Base-by-base conservation (phyloP, 2,113 vertebrate genomes). In the Willisornis vidua region DNA sequence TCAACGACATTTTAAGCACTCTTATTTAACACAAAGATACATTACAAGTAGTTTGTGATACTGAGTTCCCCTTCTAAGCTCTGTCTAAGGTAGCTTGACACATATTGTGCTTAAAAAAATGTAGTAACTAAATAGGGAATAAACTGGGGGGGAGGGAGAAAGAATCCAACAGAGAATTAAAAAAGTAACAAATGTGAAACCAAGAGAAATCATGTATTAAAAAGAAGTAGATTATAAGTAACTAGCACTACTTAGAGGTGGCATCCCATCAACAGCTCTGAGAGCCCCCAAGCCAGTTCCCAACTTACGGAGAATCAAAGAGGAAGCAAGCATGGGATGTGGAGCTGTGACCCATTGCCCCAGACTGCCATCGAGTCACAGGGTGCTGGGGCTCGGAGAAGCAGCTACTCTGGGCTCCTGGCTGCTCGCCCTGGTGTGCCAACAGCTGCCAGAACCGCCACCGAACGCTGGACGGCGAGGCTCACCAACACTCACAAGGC, bases 61-160 rank as follows among this genome's bases (percentile, higher is more conserved):
- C 10, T 62, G 12, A 71, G 51, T 73, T 81, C 20, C 37, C 49
- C 6, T 92, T 80, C 22, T 35, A 84, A 81, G 18, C 33, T 33
- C 12, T 12, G 77, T 54, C 55, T 73, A 66, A 86, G 26, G 76
- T 37, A 82, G 59, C 7, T 37, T 57, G 71, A 90, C 17, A 59
- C 9, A 61, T 25, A 90, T 0, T 45, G 43, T 41, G 12, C 31
- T 80, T 88, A 94, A 89, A 68, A 25, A 8, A 33, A 85, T 0
- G 8, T 14, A 45, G 67, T 35, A 89, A 91, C 28, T 41, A 79
- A 85, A 57, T 3, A 52, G 19, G 29, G 25, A 89, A 46, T 37
- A 76, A 76, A 12, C 12, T 3, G 7, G 7, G 6, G 4, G 3
- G 2, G 5, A 43, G 5, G 1, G 13, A 6, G 8, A 43, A 5